Evolutionary conservation across 1,140 invertebrate species (phyloP), one percentile per base, ranked within the genome.

Genomic region (Xylocopa sonorina): DNA sequence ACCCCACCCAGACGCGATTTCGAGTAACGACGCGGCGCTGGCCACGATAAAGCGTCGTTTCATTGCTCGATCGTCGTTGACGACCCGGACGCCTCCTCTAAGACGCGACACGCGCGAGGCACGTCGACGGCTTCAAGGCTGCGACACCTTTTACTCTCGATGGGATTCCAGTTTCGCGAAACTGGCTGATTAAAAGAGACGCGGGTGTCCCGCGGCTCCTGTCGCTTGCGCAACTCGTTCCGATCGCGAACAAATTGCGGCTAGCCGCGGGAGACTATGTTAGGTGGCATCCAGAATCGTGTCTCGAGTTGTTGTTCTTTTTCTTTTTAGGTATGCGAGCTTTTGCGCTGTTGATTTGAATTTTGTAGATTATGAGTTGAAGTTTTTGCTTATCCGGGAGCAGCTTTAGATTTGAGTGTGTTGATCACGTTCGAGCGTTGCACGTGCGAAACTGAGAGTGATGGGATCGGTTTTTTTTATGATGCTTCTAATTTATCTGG

Each of bases 101-200:
- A 43, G 29, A 9, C 41, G 48, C 27, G 29, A 4, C 43, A 27
- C 18, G 12, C 24, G 38, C 38, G 38, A 9, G n/a, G n/a, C n/a
- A n/a, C 32, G 21, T 24, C 51, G 32, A 66, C 48, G 27, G 12
- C 43, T 29, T 58, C 68, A 63, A 73, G 46, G 53, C 41, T 27
- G 18, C 41, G 69, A 63, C 60, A 74, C 77, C 58, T 72, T 69
- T 87, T 79, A 79, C 63, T 83, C 53, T 82, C 80, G 38, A 57
- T 41, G 50, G 10, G 50, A 82, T 77, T 83, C 71, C 64, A 71
- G 57, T 67, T 80, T 69, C 51, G 38, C 27, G 18, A 73, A 60
- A 75, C 51, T 51, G 55, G 2, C 43, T 55, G 75, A 71, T 77
- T 60, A 71, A 77, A 77, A 50, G 66, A 50, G 64, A 50, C 66